A percentile compares a stretch with the other conserved stretches of the same genome.
phyloP scores from a whole-genome alignment of 2,888 invertebrate species.

The Timema podura region DNA sequence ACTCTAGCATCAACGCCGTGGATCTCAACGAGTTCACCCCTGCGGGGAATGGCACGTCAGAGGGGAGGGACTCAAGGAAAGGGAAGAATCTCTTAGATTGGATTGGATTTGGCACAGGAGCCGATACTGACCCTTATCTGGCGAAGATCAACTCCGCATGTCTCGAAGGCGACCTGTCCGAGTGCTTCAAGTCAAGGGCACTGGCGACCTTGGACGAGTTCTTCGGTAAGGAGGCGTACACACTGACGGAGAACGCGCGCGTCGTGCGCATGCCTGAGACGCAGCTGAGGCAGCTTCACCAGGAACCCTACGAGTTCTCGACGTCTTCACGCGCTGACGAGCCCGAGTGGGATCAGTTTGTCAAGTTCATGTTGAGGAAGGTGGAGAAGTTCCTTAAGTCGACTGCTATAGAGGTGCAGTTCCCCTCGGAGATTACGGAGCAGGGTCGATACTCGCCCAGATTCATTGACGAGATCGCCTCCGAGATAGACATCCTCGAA shows the following conservation, averaged over 20 bases:
- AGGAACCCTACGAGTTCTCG: conserved; percentile 70
- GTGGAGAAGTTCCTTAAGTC: conserved; percentile 74
- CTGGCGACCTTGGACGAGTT: conserved; percentile 72
- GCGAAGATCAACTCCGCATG: conserved; percentile 70
- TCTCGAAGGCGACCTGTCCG: conserved; percentile 73
- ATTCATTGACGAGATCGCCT: conserved; percentile 77
- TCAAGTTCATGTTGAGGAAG: conserved; percentile 72
- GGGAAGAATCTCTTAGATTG: conserved; percentile 72
- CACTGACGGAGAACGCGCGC: conserved; percentile 66
- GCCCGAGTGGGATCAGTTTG: conserved; percentile 74
- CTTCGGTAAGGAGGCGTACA: conserved; percentile 58
- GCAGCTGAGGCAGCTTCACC: conserved; percentile 63
- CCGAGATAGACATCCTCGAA: conserved; percentile 77
- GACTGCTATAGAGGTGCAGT: conserved; percentile 67
- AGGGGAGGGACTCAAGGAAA: conserved; percentile 47
- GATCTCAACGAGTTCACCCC: background rate
- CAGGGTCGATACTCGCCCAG: conserved; percentile 71
- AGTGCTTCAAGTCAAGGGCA: conserved; percentile 80
- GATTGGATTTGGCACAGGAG: conserved; percentile 70
- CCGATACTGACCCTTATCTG: conserved; percentile 72
- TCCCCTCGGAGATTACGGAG: conserved; percentile 72
- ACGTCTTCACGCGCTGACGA: conserved; percentile 67
- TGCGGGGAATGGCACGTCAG: conserved; percentile 10
- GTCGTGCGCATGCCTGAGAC: conserved; percentile 64
- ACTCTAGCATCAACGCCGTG: conserved; percentile 1